Base-by-base conservation (phyloP, 2,888 invertebrate species). In the Notodonta ziczac region DNA sequence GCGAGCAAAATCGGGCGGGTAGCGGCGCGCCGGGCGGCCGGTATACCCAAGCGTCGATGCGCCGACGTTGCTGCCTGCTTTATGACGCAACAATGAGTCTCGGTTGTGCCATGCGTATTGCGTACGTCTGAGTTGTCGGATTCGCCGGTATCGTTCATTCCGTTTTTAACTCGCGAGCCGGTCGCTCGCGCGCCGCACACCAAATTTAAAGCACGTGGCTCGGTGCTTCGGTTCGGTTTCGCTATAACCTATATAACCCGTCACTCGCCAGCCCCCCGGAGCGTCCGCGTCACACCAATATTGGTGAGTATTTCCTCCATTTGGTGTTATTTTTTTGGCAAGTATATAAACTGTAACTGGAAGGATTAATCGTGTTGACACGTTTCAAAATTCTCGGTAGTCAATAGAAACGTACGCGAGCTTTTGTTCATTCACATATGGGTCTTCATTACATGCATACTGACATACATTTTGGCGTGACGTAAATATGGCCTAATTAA, bases 141-240 rank as follows among this genome's bases (percentile, higher is more conserved):
- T 56, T 61, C 51, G 63, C 58, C 63, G 61, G 65, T 62, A 68
- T 66, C 66, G 72, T 76, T 87, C 90, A 91, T 88, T 91, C 90
- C 86, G 87, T 80, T 84, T 88, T 80, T 85, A 86, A 83, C 85
- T 78, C 77, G 82, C 86, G 85, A 72, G 77, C 63, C 68, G 78
- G 72, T 62, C 79, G 84, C 83, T 83, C 81, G 87, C 78, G 81
- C 74, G 70, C 65, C 70, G 64, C 72, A 67, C 76, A 71, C 84
- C 82, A 81, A 82, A 82, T 81, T 77, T 84, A 84, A 82, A 86
- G 81, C 90, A 91, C 91, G 91, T 91, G 91, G 89, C 87, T 77
- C 68, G 69, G 84, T 84, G 85, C 81, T 79, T 80, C 81, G 75
- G 76, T 78, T 77, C 79, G 76, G 76, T 80, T 77, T 74, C 78